phyloP scores from a whole-genome alignment of 1,140 invertebrate genomes.

The Drosophila watanabei region DNA sequence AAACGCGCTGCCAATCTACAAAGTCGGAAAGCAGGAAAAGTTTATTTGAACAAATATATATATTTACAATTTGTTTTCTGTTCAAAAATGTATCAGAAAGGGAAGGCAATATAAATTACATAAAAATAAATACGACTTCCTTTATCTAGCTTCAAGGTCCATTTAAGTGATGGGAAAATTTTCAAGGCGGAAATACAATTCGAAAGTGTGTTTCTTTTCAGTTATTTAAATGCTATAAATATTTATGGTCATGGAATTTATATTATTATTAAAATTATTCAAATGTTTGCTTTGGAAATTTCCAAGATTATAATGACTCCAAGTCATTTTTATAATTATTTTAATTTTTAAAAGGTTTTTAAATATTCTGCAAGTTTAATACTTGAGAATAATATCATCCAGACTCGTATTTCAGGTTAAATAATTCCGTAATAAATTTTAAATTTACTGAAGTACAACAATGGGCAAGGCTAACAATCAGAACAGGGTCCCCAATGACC shows the following conservation, averaged over 20 bases:
- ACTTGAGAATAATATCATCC: background rate
- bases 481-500: slow-evolving; percentile 14
- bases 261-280: background rate
- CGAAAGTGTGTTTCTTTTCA: background rate
- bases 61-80: slow-evolving; percentile 15
- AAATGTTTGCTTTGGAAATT: background rate
- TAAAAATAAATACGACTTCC: slow-evolving; percentile 15
- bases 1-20: slow-evolving; percentile 26
- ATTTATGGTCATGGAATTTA: background rate
- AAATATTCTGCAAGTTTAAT: background rate
- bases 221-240: background rate
- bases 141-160: background rate
- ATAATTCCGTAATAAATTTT: slow-evolving; percentile 2
- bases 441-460: slow-evolving; percentile 7
- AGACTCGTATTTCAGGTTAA: slow-evolving; percentile 11
- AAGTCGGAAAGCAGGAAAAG: background rate
- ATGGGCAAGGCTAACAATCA: background rate
- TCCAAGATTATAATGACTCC: background rate
- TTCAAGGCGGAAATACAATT: background rate
- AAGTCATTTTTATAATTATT: background rate
- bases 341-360: background rate
- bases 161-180: background rate
- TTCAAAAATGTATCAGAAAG: slow-evolving; percentile 23
- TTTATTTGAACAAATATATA: slow-evolving; percentile 38
- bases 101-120: slow-evolving; percentile 19